These are phyloP conservation scores for Meandrina meandrites DNA, from an alignment of 92 coral and sea anemone genomes.

Conservation along the genomic window DNA sequence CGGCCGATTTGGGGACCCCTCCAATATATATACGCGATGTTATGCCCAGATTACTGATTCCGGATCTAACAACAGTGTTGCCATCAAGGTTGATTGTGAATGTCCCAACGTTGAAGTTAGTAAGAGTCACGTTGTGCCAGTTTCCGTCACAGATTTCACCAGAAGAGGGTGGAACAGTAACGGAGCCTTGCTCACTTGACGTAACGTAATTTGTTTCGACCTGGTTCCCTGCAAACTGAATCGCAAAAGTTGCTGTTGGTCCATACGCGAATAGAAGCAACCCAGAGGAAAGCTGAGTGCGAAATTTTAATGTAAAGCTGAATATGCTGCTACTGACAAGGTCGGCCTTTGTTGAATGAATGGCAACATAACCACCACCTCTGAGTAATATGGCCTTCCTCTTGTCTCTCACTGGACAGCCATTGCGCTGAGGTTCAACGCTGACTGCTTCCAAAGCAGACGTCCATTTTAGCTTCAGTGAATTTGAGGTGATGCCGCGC, in stretches of 20 bases:
- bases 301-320: slow-evolving; percentile 56
- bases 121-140: slow-evolving; percentile 76
- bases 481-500: slow-evolving; percentile 66
- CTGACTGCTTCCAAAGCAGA: slow-evolving; percentile 62
- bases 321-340: slow-evolving; percentile 52
- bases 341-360: neutral
- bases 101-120: slow-evolving; percentile 21
- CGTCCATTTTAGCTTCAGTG: slow-evolving; percentile 59
- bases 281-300: slow-evolving; percentile 81
- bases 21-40: slow-evolving; percentile 76
- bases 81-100: slow-evolving; percentile 62
- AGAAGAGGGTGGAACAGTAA: slow-evolving; percentile 32
- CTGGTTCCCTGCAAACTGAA: slow-evolving; percentile 48
- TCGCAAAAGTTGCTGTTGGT: slow-evolving; percentile 60
- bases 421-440: slow-evolving; percentile 76
- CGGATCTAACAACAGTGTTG: neutral
- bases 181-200: slow-evolving; percentile 25
- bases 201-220: slow-evolving; percentile 48
- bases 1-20: slow-evolving; percentile 79
- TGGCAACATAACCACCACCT: slow-evolving; percentile 80
- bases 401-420: slow-evolving; percentile 72
- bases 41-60: slow-evolving; percentile 47
- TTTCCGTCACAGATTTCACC: slow-evolving; percentile 80
- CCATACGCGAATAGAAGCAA: slow-evolving; percentile 77
- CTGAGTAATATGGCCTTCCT: slow-evolving; percentile 66